A percentile compares a stretch with the other conserved stretches of the same genome.
Evolutionary conservation across 2,797 vertebrate species (phyloP).

Genomic region (Melanogrammus aeglefinus): DNA sequence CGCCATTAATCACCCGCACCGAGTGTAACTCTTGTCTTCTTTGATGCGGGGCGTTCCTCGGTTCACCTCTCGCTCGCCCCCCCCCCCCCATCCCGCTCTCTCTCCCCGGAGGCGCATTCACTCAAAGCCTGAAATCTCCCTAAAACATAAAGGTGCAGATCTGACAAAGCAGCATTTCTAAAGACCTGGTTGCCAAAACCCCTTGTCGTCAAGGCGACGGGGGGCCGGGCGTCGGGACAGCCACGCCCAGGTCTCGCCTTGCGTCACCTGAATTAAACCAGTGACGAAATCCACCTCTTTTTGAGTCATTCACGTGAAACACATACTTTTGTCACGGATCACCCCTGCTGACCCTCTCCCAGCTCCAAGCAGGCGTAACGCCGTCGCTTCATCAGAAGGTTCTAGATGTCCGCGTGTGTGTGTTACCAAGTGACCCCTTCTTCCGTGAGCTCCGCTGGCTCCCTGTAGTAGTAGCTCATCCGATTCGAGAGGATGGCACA

Average conservation of each 20-base stretch:
- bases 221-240: too few relatives aligned
- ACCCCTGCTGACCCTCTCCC: neutral
- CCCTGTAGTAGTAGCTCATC: too few relatives aligned
- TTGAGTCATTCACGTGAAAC: too few relatives aligned
- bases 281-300: too few relatives aligned
- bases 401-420: neutral
- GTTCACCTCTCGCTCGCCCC: neutral
- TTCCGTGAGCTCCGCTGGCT: too few relatives aligned
- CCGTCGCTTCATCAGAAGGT: neutral
- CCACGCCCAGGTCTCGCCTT: too few relatives aligned
- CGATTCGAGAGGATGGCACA: too few relatives aligned
- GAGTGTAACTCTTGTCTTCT: slow-evolving; percentile 40
- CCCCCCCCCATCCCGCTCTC: slow-evolving; percentile 8
- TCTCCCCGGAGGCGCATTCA: neutral
- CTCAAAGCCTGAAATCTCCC: neutral
- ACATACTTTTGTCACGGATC: too few relatives aligned
- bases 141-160: slow-evolving; percentile 7
- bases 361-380: neutral
- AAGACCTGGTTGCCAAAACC: neutral
- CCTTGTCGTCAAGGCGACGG: too few relatives aligned
- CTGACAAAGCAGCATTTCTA: slow-evolving; percentile 1
- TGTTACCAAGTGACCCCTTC: neutral
- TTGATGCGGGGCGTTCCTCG: slow-evolving; percentile 32
- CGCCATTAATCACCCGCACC: slow-evolving; percentile 53
- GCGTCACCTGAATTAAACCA: too few relatives aligned